phyloP scores from a whole-genome alignment of 2,113 vertebrate species.

The Parus major region DNA sequence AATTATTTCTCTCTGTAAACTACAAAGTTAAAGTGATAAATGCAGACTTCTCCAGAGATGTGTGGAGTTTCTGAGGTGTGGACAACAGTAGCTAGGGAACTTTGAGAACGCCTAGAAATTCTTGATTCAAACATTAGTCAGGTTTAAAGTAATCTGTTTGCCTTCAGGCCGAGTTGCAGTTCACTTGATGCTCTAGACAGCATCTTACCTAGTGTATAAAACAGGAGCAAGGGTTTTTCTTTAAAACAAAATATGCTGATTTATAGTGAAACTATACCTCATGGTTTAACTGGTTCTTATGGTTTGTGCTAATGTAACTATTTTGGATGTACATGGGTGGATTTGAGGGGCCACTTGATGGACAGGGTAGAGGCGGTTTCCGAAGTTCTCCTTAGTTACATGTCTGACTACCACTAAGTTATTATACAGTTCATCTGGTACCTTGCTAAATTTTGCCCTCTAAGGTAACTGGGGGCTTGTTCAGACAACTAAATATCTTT shows the following conservation, averaged over 20 bases:
- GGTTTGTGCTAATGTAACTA: neutral
- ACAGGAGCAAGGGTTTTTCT: neutral
- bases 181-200: neutral
- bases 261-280: neutral
- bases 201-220: neutral
- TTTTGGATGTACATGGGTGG: neutral
- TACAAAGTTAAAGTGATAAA: neutral
- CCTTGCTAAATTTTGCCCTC: neutral
- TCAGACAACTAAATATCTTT: neutral
- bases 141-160: neutral
- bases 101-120: neutral
- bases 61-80: neutral
- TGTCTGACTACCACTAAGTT: neutral
- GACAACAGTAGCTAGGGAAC: neutral
- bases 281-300: neutral
- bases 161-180: neutral
- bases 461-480: neutral
- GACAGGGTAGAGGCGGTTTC: neutral
- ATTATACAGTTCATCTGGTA: neutral
- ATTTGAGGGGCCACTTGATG: neutral
- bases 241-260: neutral
- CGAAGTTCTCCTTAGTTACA: neutral
- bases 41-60: neutral
- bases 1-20: neutral
- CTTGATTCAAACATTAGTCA: neutral